Percentiles rank a stretch among this genome's conserved stretches.
Evolutionary conservation across 1,140 invertebrate genomes (phyloP).

Genomic region (Listronotus bonariensis): DNA sequence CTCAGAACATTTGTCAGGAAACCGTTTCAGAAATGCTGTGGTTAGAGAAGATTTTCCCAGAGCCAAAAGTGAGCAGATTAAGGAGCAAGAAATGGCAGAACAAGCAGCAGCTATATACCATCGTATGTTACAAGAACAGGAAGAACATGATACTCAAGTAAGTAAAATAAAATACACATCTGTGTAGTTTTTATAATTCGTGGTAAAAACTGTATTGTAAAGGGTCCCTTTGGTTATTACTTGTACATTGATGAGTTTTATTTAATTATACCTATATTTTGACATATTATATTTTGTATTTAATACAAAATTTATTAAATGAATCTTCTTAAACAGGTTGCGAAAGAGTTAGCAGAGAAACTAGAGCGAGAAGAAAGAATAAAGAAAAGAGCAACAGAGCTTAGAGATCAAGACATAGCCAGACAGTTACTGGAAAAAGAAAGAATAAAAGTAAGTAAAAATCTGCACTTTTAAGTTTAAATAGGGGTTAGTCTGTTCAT

Average conservation of each 20-base stretch:
- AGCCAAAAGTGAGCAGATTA: slow-evolving; percentile 79
- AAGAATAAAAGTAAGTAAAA: slow-evolving; percentile 28
- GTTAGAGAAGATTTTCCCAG: slow-evolving; percentile 87
- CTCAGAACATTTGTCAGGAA: slow-evolving; percentile 82
- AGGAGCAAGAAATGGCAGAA: slow-evolving; percentile 71
- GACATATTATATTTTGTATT: too few species aligned
- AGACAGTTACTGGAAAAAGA: slow-evolving; percentile 56
- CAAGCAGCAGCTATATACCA: slow-evolving; percentile 65
- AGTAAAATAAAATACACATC: background rate
- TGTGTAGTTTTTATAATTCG: too few species aligned
- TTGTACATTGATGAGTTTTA: too few species aligned
- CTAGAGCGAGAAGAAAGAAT: slow-evolving; percentile 66
- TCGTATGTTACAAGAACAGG: slow-evolving; percentile 66
- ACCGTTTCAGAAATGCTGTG: slow-evolving; percentile 83
- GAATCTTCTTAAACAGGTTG: too few species aligned
- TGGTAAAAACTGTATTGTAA: too few species aligned
- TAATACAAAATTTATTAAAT: too few species aligned
- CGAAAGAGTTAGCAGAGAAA: slow-evolving; percentile 67
- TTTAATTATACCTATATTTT: too few species aligned
- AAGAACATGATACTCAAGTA: slow-evolving; percentile 71
- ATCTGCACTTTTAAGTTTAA: too few species aligned
- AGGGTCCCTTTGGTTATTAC: too few species aligned
- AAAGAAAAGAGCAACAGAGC: slow-evolving; percentile 60
- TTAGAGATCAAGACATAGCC: slow-evolving; percentile 59
- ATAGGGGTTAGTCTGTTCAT: too few species aligned